phyloP scores from a whole-genome alignment of 1,140 invertebrate species.

The Musca vetustissima region DNA sequence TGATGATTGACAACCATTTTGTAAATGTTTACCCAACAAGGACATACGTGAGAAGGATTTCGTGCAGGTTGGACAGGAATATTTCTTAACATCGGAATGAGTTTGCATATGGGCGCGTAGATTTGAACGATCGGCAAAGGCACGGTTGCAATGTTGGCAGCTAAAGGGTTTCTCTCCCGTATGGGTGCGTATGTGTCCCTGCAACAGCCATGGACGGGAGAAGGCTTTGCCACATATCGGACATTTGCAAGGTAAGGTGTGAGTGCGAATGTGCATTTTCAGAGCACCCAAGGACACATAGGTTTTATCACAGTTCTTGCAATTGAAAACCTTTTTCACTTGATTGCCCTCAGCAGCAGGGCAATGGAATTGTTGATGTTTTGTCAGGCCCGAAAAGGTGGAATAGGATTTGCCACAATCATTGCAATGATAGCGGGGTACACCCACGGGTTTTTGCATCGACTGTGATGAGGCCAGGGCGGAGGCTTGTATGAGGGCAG shows the following conservation, averaged over 20 bases:
- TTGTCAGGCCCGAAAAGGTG: constrained; percentile 92
- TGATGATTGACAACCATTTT: constrained; percentile 73
- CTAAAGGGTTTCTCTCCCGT: constrained; percentile 97
- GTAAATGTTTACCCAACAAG: constrained; percentile 87
- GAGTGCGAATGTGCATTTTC: constrained; percentile 98
- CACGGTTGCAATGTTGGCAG: constrained; percentile 90
- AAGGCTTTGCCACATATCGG: constrained; percentile 96
- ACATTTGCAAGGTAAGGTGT: constrained; percentile 97
- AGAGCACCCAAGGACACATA: constrained; percentile 93
- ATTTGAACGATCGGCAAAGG: constrained; percentile 96
- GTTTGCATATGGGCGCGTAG: constrained; percentile 95
- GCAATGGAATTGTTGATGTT: constrained; percentile 96
- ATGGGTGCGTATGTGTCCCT: constrained; percentile 92
- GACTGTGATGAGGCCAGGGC: constrained; percentile 45
- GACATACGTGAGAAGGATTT: constrained; percentile 98
- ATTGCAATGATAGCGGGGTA: constrained; percentile 80
- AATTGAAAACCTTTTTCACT: constrained; percentile 89
- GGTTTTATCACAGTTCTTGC: constrained; percentile 95
- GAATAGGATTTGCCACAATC: constrained; percentile 95
- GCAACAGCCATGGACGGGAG: constrained; percentile 92
- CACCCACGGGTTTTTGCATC: constrained; percentile 51
- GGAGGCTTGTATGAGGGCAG: constrained; percentile 48
- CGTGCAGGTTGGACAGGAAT: constrained; percentile 87
- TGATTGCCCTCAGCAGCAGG: constrained; percentile 78
- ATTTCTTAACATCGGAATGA: constrained; percentile 97